Evolutionary conservation across 2,113 vertebrate genomes (phyloP), one percentile per base, ranked within the genome.

Genomic region (Dissostichus mawsoni): DNA sequence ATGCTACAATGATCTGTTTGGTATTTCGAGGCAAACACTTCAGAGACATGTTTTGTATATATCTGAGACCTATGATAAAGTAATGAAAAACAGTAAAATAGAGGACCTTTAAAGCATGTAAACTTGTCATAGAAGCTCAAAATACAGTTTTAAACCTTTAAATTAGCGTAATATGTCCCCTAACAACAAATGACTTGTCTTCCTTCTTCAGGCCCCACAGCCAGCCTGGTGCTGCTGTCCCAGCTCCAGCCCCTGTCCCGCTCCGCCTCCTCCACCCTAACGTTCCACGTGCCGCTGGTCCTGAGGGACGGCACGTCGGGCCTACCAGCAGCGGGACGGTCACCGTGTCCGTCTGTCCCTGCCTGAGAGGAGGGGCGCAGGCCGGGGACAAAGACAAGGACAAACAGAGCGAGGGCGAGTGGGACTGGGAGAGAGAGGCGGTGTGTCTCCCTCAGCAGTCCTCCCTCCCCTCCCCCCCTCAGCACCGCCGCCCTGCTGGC

Each of bases 401-500:
- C 45, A 89, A 90, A 25, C 82, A 90, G 90, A 41, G 45, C 0
- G 90, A 92, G 77, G 90, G 83, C 13, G 92, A 93, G 67, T 93
- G 88, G 65, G 93, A 95, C 80, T 94, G 92, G 94, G 94, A 95
- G 13, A 86, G 89, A 58, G 94, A 94, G 78, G 91, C 93, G 0
- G 92, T 94, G 62, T 96, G 95, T 84, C 91, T 95, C 50, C 95
- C 95, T 41, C 94, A 95, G 87, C 94, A 93, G 74, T 96, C 96
- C 67, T 92, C 95, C 2, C 83, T 94, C 59, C 96, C 96, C 0
- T 92, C 96, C 0, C 94, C 95, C 1, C 11, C 96, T 97, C 92
- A 97, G 97, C 84, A 97, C 96, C 0, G 96, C 96, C 0, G 97
- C 97, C 75, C 92, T 98, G 87, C 94, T 98, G 77, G 97, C 97